Base-by-base conservation (phyloP, 23 tunicate species). In the Ascidia mentula region DNA sequence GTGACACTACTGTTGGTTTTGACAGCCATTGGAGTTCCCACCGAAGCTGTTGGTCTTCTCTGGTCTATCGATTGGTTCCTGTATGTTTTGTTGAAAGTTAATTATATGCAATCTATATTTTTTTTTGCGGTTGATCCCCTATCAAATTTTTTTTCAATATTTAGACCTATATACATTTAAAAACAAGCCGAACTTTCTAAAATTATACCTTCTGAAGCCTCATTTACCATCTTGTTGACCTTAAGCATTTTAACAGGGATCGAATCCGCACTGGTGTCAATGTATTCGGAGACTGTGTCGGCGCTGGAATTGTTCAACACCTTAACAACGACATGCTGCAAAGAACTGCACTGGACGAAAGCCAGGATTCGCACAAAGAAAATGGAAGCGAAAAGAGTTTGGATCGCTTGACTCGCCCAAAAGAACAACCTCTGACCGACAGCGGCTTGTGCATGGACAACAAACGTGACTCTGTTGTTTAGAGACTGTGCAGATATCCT, bases 41-140 rank as follows among this genome's bases (percentile, higher is more conserved):
- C 89, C 15, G 93, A 88, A 24, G 76, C 85, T 17, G 93, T 93
- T 31, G 98, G 85, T 5, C 24, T 93, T 6, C 86, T 93, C 9
- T 93, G 93, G 93, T 84, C 93, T 6, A 84, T 93, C 38, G 98
- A 93, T 77, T 93, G 98, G 98, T 65, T 88, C 46, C 83, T 93
- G 98, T 93, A 72, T 88, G 92, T 83, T n/a, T n/a, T n/a, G n/a
- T n/a, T n/a, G n/a, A n/a, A n/a, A n/a, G n/a, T n/a, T n/a, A n/a
- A n/a, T n/a, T n/a, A n/a, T n/a, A n/a, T n/a, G n/a, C n/a, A n/a
- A n/a, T n/a, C n/a, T n/a, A n/a, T n/a, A n/a, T n/a, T n/a, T n/a
- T n/a, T n/a, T n/a, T n/a, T n/a, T n/a, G n/a, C n/a, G n/a, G n/a
- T n/a, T n/a, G n/a, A n/a, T n/a, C n/a, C n/a, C n/a, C n/a, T n/a